A percentile compares a stretch with the other conserved stretches of the same genome.
These are phyloP conservation scores for Tetraneura akinire DNA, from an alignment of 1,140 invertebrate species.

Conservation along the genomic window DNA sequence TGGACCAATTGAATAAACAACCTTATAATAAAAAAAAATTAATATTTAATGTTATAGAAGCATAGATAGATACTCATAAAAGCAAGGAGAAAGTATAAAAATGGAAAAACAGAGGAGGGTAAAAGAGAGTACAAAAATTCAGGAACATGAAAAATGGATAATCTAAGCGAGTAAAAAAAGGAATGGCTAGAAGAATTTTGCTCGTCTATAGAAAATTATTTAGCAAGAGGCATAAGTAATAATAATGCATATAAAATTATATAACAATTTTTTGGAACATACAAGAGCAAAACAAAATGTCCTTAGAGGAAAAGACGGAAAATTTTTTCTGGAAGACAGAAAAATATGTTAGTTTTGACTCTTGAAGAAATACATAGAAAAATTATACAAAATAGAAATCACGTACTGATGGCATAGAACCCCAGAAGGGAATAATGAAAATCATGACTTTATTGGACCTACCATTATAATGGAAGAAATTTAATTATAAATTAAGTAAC, in stretches of 20 bases:
- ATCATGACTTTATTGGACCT: constrained; percentile 31
- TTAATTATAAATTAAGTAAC: constrained; percentile 48
- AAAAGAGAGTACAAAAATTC: no score
- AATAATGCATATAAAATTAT: constrained; percentile 43
- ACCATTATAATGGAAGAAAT: constrained; percentile 42
- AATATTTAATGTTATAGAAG: no score
- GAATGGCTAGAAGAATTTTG: no score
- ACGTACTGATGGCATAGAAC: constrained; percentile 11
- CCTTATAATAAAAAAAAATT: no score
- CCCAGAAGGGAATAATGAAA: not conserved
- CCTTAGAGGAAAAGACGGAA: not conserved
- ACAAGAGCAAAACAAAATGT: constrained; percentile 10
- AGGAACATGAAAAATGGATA: no score
- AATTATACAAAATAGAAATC: constrained; percentile 43
- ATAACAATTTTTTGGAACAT: constrained; percentile 11
- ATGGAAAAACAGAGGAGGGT: no score
- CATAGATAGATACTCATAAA: constrained; percentile 11
- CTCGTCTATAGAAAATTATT: not conserved
- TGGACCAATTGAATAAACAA: no score
- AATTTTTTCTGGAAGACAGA: not conserved
- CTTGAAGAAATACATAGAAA: constrained; percentile 52
- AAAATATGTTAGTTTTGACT: constrained; percentile 38
- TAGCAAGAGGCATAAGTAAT: no score
- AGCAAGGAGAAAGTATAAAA: constrained; percentile 47
- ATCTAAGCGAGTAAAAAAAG: no score